phyloP scores from a whole-genome alignment of 2,113 vertebrate species.

The Riparia riparia region DNA sequence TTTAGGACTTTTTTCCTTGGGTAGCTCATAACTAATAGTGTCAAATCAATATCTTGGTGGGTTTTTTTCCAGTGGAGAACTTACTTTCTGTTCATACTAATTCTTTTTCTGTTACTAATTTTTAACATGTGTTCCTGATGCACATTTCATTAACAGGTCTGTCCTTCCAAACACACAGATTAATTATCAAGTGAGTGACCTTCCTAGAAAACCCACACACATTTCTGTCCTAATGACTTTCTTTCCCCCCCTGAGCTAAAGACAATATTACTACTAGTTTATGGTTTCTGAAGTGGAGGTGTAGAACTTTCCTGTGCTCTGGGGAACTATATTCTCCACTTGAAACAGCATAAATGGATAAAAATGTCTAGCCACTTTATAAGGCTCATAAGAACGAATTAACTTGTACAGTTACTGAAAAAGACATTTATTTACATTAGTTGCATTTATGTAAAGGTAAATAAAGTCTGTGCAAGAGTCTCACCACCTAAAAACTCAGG shows the following conservation, averaged over 20 bases:
- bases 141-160: background rate
- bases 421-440: background rate
- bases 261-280: background rate
- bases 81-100: background rate
- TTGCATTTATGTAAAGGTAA: background rate
- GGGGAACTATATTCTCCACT: background rate
- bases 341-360: background rate
- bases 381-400: background rate
- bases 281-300: background rate
- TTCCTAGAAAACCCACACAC: background rate
- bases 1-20: background rate
- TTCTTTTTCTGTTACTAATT: background rate
- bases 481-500: background rate
- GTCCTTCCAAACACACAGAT: background rate
- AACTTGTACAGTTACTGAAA: background rate
- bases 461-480: background rate
- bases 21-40: background rate
- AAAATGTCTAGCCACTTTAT: slow-evolving; percentile 44
- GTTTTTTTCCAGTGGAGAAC: background rate
- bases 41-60: background rate
- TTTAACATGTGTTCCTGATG: background rate
- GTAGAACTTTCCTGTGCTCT: background rate
- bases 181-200: background rate
- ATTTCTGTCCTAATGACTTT: background rate
- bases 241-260: background rate